These are phyloP conservation scores for Platerodrilus igneus DNA, from an alignment of 2,888 invertebrate species.

Conservation along the genomic window DNA sequence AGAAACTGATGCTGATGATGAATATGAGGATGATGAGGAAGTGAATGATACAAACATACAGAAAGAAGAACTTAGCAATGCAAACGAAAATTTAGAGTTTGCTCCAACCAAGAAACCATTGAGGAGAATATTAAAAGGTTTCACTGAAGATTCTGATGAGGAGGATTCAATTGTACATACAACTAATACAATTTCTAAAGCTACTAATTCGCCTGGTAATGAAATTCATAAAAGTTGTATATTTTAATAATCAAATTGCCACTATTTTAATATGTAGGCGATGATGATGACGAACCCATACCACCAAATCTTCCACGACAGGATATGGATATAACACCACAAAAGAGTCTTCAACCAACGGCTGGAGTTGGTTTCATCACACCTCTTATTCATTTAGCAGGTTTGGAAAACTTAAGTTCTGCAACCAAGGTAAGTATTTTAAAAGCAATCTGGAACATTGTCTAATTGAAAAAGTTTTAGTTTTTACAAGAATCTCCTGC, in stretches of 20 bases:
- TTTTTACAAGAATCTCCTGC: slow-evolving; percentile 33
- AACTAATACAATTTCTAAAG: too few relatives aligned
- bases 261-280: too few relatives aligned
- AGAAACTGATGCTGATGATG: slow-evolving; percentile 30
- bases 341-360: slow-evolving; percentile 29
- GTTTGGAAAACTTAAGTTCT: slow-evolving; percentile 44
- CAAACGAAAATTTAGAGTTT: slow-evolving; percentile 15
- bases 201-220: too few relatives aligned
- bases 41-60: slow-evolving; percentile 19
- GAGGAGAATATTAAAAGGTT: slow-evolving; percentile 38
- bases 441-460: too few relatives aligned
- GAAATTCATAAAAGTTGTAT: too few relatives aligned
- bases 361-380: slow-evolving; percentile 47
- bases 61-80: slow-evolving; percentile 19
- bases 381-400: slow-evolving; percentile 48
- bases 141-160: slow-evolving; percentile 40
- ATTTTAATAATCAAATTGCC: too few relatives aligned
- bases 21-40: slow-evolving; percentile 28
- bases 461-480: too few relatives aligned
- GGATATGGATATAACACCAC: slow-evolving; percentile 33
- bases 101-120: slow-evolving; percentile 32
- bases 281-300: slow-evolving; percentile 38
- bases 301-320: slow-evolving; percentile 37
- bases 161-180: slow-evolving; percentile 26
- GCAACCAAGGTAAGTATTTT: slow-evolving; percentile 37